phyloP scores from a whole-genome alignment of 2,797 vertebrate species.

The Cynopterus sphinx region DNA sequence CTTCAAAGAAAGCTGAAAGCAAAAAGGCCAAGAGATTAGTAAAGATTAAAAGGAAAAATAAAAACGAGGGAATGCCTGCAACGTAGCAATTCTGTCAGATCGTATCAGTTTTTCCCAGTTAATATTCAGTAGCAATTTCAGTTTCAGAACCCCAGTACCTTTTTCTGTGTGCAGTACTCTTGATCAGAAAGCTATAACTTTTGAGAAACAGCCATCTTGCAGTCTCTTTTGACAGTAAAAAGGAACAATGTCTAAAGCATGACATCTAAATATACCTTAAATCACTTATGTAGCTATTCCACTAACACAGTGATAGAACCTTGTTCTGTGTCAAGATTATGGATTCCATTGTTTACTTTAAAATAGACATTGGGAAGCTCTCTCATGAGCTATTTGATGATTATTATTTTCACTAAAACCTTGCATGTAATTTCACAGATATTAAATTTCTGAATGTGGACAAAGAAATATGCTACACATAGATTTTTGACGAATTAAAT shows the following conservation, averaged over 20 bases:
- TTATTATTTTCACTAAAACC: background rate
- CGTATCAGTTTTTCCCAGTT: constrained; percentile 42
- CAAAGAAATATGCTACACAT: background rate
- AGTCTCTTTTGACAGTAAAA: constrained; percentile 54
- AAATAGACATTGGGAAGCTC: background rate
- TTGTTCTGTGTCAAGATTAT: background rate
- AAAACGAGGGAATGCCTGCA: background rate
- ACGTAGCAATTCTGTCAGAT: constrained; percentile 54
- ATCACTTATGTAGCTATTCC: background rate
- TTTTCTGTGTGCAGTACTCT: constrained; percentile 25
- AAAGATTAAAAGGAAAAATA: constrained; percentile 35
- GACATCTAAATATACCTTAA: constrained; percentile 63
- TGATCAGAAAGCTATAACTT: constrained; percentile 61
- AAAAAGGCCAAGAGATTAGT: constrained; percentile 33
- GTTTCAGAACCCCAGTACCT: background rate
- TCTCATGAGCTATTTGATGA: background rate
- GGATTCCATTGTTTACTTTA: background rate
- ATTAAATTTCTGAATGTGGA: background rate
- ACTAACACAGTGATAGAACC: constrained; percentile 42
- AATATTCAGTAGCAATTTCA: constrained; percentile 51
- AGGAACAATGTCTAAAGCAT: constrained; percentile 63
- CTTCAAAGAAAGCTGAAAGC: background rate
- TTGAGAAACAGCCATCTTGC: constrained; percentile 49
- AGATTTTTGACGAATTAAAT: background rate
- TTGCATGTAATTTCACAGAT: background rate